phyloP scores from a whole-genome alignment of 1,140 invertebrate species.

The Planococcus citri region DNA sequence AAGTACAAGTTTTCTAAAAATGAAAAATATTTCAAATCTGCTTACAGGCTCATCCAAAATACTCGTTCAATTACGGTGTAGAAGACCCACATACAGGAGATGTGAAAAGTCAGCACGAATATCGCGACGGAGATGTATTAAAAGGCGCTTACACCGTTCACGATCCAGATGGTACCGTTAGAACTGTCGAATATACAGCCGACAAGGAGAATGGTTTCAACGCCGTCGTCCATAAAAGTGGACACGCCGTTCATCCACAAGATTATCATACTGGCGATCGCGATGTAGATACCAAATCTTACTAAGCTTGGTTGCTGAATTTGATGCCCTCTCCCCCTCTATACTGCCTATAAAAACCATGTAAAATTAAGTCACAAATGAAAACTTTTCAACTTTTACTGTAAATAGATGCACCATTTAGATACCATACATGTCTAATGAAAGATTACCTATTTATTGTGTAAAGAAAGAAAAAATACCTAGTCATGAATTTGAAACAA shows the following conservation, averaged over 20 bases:
- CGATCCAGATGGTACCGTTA: conserved; percentile 38
- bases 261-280: not conserved
- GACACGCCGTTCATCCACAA: conserved; percentile 42
- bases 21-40: no score
- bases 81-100: conserved; percentile 53
- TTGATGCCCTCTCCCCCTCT: no score
- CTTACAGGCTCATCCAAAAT: conserved; percentile 45
- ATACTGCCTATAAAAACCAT: not conserved
- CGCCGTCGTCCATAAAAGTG: conserved; percentile 37
- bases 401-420: no score
- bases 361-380: no score
- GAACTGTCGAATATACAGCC: conserved; percentile 50
- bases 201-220: conserved; percentile 50
- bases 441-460: no score
- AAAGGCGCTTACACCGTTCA: conserved; percentile 38
- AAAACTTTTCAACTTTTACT: no score
- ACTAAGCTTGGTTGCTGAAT: not conserved
- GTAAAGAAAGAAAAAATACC: no score
- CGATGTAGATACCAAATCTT: not conserved
- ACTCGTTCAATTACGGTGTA: conserved; percentile 54
- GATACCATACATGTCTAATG: no score
- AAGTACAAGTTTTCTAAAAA: not conserved
- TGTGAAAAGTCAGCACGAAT: conserved; percentile 26
- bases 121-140: conserved; percentile 32
- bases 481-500: not conserved